Conservation (phyloP, 2,113 vertebrate species). For the Motacilla alba region DNA sequence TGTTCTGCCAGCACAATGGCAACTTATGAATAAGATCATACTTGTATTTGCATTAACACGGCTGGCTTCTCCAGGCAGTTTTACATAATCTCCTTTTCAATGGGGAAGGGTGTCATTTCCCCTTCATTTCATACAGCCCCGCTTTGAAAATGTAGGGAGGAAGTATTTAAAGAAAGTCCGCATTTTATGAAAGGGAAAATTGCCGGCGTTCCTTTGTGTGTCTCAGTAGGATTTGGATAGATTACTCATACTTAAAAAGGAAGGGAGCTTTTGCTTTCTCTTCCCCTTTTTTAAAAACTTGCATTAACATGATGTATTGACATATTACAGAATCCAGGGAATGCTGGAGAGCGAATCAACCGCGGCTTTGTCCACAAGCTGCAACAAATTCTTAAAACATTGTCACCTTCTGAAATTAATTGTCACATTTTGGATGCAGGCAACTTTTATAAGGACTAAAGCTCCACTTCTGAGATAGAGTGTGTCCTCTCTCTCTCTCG, state of each 20-base stretch:
- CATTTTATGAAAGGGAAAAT: constrained; percentile 81
- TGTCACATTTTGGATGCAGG: neutral
- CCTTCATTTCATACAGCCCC: constrained; percentile 75
- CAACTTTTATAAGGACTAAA: neutral
- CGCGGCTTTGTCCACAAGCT: constrained; percentile 64
- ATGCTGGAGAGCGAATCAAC: constrained; percentile 60
- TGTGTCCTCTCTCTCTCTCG: neutral
- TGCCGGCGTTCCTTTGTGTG: constrained; percentile 71
- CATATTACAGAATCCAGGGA: constrained; percentile 74
- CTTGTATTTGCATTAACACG: constrained; percentile 74
- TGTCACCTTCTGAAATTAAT: constrained; percentile 20
- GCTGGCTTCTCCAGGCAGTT: constrained; percentile 75
- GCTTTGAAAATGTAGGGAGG: constrained; percentile 76
- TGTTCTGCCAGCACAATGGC: constrained; percentile 35
- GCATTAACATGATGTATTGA: constrained; percentile 74
- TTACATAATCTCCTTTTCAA: constrained; percentile 81
- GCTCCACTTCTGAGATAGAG: neutral
- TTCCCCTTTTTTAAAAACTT: constrained; percentile 52
- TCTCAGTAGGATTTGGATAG: constrained; percentile 78
- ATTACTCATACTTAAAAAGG: constrained; percentile 80
- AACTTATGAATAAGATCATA: constrained; percentile 73
- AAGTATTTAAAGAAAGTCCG: constrained; percentile 76
- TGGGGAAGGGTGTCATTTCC: constrained; percentile 78
- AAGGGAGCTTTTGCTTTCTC: constrained; percentile 76
- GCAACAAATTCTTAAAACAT: constrained; percentile 62